Evolutionary conservation across 2,888 invertebrate species (phyloP).

Genomic region (Diadegma fenestrale): DNA sequence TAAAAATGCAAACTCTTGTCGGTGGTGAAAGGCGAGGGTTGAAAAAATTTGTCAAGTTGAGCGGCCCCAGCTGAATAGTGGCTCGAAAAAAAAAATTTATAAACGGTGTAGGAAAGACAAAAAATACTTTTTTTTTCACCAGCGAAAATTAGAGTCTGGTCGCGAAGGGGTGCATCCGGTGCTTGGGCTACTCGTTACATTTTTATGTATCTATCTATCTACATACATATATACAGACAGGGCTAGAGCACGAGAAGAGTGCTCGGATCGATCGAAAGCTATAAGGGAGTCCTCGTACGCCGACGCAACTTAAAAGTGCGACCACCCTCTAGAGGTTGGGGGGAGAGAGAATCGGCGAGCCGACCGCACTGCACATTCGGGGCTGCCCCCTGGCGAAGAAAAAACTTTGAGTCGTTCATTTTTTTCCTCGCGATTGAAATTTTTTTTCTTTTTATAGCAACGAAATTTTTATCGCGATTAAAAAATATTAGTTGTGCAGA

Average conservation of each 20-base stretch:
- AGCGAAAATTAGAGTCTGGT: conserved; percentile 52
- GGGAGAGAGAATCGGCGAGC: conserved; percentile 44
- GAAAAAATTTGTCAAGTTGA: conserved; percentile 15
- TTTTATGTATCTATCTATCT: conserved; percentile 7
- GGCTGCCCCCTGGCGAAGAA: conserved; percentile 48
- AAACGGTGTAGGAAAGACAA: conserved; percentile 18
- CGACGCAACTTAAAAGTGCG: conserved; percentile 70
- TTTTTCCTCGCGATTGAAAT: not conserved
- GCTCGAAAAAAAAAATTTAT: conserved; percentile 24
- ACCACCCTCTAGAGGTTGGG: conserved; percentile 58
- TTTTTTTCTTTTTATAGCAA: not conserved
- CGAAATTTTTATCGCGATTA: not conserved
- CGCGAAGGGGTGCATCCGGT: conserved; percentile 49
- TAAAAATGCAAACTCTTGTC: conserved; percentile 32
- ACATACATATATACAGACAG: conserved; percentile 25
- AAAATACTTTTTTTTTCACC: conserved; percentile 38
- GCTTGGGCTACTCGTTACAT: conserved; percentile 34
- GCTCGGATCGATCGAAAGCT: conserved; percentile 68
- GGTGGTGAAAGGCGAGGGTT: conserved; percentile 28
- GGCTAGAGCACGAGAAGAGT: conserved; percentile 55
- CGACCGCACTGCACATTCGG: conserved; percentile 64
- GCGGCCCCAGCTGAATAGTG: conserved; percentile 10
- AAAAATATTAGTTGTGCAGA: not conserved
- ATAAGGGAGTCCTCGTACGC: conserved; percentile 69
- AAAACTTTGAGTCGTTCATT: conserved; percentile 14